phyloP scores from a whole-genome alignment of 1,140 invertebrate genomes.

The Nomia melanderi region DNA sequence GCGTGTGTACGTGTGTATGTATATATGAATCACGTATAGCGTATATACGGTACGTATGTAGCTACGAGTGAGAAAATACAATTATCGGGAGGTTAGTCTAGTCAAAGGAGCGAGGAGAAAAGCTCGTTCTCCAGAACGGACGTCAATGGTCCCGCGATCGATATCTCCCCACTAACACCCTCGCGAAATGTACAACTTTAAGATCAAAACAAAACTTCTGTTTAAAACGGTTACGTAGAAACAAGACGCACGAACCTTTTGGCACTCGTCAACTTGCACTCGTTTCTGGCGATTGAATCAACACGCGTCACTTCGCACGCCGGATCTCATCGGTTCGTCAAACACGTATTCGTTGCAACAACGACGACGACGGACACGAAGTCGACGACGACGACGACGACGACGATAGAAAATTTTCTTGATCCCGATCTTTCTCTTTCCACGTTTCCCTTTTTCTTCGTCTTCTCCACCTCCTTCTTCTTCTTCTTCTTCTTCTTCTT shows the following conservation, averaged over 20 bases:
- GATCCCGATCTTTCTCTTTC: neutral
- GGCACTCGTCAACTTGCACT: constrained; percentile 48
- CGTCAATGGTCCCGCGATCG: constrained; percentile 66
- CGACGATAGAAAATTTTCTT: constrained; percentile 9
- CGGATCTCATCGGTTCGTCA: constrained; percentile 29
- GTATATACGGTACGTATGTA: neutral
- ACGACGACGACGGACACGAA: neutral
- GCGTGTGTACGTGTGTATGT: neutral
- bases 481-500: neutral
- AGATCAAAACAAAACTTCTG: constrained; percentile 64
- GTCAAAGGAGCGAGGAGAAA: constrained; percentile 41
- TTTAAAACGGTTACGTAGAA: constrained; percentile 10
- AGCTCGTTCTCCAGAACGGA: constrained; percentile 63
- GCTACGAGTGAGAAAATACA: constrained; percentile 33
- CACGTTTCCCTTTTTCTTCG: neutral
- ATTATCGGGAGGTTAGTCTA: constrained; percentile 44
- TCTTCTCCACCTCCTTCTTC: neutral
- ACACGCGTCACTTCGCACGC: constrained; percentile 44
- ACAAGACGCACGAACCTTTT: constrained; percentile 20
- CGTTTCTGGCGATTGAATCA: constrained; percentile 29
- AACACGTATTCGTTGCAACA: constrained; percentile 13
- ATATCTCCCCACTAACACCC: constrained; percentile 60
- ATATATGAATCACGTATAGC: neutral
- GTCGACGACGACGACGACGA: neutral
- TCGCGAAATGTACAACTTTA: constrained; percentile 48